Conservation (phyloP, 2,888 invertebrate genomes). For the Drosophila conformis region DNA sequence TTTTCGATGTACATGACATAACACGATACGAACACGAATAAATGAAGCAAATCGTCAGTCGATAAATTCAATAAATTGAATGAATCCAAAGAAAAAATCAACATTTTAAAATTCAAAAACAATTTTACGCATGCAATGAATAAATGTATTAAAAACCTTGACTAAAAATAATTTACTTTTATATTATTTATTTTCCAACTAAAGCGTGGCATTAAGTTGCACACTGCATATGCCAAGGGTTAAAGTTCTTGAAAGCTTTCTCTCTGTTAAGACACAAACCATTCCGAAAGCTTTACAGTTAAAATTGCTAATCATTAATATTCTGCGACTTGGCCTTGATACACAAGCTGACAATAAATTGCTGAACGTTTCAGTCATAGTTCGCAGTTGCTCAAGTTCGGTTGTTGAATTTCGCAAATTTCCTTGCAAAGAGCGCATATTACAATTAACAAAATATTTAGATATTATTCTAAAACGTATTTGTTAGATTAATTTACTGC, state of each 20-base stretch:
- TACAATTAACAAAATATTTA: background rate
- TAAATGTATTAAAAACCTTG: constrained; percentile 70
- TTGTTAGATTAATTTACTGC: background rate
- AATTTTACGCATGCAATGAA: constrained; percentile 80
- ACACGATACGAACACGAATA: constrained; percentile 22
- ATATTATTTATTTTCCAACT: background rate
- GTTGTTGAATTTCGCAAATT: constrained; percentile 20
- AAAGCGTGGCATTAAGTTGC: background rate
- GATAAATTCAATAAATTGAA: constrained; percentile 64
- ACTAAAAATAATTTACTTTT: background rate
- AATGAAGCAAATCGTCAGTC: constrained; percentile 47
- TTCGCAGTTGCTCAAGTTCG: constrained; percentile 4
- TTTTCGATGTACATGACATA: constrained; percentile 74
- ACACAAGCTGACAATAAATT: background rate
- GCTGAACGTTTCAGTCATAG: constrained; percentile 22
- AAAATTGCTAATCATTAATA: background rate
- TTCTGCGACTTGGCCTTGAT: background rate
- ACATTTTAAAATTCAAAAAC: constrained; percentile 77
- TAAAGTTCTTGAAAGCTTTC: constrained; percentile 5
- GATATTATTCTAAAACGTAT: background rate
- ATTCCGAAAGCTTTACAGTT: constrained; percentile 13
- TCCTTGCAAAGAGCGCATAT: background rate
- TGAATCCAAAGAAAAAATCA: constrained; percentile 58
- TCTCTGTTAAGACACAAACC: constrained; percentile 8
- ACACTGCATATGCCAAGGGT: background rate